A percentile compares a stretch with the other conserved stretches of the same genome.
Evolutionary conservation across 2,888 invertebrate genomes (phyloP).

Genomic region (Drosophila dives): DNA sequence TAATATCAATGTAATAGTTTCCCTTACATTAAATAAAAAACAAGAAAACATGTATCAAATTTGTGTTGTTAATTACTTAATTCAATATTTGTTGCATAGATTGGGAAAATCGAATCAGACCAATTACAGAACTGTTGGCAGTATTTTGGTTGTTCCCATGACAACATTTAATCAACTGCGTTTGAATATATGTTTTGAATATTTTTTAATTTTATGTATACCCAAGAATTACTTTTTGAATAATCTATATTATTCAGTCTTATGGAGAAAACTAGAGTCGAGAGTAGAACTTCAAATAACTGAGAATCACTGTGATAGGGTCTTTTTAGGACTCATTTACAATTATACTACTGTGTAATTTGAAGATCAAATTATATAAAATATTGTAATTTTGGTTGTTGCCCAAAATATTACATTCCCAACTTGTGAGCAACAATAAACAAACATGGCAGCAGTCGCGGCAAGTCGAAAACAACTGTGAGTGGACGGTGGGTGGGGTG

Average conservation of each 20-base stretch:
- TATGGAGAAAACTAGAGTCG: not conserved
- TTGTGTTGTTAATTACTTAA: not conserved
- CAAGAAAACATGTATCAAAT: no score
- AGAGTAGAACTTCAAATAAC: not conserved
- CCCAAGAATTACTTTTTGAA: not conserved
- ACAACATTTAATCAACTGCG: not conserved
- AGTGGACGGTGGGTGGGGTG: not conserved
- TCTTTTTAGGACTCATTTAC: not conserved
- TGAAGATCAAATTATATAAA: not conserved
- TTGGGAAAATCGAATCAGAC: not conserved
- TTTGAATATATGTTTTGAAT: not conserved
- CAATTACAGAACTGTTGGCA: not conserved
- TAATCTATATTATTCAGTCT: not conserved
- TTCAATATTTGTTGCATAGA: not conserved
- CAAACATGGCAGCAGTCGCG: constrained; percentile 32
- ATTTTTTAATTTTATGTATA: not conserved
- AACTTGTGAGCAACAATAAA: constrained; percentile 43
- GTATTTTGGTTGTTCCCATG: not conserved
- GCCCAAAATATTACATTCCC: constrained; percentile 41
- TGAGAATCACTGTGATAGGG: not conserved
- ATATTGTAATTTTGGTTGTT: constrained; percentile 11
- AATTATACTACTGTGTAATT: not conserved
- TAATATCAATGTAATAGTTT: not conserved
- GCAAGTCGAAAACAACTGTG: not conserved
- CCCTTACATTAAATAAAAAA: not conserved